Evolutionary conservation across 2,888 invertebrate genomes (phyloP).

Genomic region (Polyommatus iphigenia): DNA sequence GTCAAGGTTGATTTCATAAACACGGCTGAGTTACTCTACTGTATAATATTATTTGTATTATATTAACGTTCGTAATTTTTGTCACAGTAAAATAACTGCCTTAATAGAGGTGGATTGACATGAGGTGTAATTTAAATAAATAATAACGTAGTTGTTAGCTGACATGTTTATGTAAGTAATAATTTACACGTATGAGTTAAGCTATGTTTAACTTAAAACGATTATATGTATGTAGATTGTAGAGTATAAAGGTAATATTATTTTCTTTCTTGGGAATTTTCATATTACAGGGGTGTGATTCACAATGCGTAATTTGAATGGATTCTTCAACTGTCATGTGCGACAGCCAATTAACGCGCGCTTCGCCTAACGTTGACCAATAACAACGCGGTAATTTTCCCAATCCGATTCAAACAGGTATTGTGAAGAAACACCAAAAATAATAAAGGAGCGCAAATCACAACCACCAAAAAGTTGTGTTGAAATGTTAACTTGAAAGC

Average conservation of each 20-base stretch:
- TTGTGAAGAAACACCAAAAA: not conserved
- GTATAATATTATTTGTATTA: not conserved
- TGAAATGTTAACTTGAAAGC: too few relatives aligned
- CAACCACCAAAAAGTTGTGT: too few relatives aligned
- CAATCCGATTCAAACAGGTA: not conserved
- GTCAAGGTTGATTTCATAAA: not conserved
- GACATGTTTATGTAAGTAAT: conserved; percentile 11
- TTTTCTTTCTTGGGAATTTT: not conserved
- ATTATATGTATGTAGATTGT: not conserved
- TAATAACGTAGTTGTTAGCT: not conserved
- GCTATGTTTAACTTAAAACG: not conserved
- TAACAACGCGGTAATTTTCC: not conserved
- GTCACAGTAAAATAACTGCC: conserved; percentile 9
- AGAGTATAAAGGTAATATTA: too few relatives aligned
- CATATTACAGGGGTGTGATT: not conserved
- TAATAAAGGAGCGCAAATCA: not conserved
- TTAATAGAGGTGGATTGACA: conserved; percentile 19
- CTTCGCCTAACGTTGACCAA: not conserved
- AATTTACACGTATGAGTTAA: conserved; percentile 14
- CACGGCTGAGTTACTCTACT: not conserved
- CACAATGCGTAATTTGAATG: too few relatives aligned
- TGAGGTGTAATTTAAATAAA: conserved; percentile 12
- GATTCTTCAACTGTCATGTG: not conserved
- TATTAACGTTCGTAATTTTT: conserved; percentile 10
- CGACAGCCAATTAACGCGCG: not conserved